Evolutionary conservation across 1,140 invertebrate species (phyloP).

Genomic region (Holcopasites calliopsidis): DNA sequence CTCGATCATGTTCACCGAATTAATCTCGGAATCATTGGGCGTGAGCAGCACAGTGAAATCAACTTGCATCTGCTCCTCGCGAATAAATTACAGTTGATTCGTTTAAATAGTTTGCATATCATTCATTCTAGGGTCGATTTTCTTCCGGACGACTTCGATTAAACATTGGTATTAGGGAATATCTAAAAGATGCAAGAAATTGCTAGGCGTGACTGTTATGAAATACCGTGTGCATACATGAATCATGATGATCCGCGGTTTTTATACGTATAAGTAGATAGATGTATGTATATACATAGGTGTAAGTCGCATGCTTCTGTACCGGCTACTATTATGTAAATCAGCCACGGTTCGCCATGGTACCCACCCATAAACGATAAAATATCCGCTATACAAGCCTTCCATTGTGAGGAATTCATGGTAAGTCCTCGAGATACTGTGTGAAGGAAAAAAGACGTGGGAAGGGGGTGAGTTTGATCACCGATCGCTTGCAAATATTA

Average conservation of each 20-base stretch:
- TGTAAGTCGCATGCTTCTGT: slow-evolving; percentile 43
- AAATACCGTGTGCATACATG: slow-evolving; percentile 40
- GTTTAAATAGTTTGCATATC: slow-evolving; percentile 56
- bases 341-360: slow-evolving; percentile 44
- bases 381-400: slow-evolving; percentile 58
- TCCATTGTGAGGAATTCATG: slow-evolving; percentile 56
- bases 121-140: slow-evolving; percentile 60
- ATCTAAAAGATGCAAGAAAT: slow-evolving; percentile 4
- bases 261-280: too few relatives aligned
- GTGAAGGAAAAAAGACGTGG: slow-evolving; percentile 1
- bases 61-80: slow-evolving; percentile 47
- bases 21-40: slow-evolving; percentile 47
- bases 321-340: slow-evolving; percentile 65
- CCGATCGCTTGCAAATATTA: not conserved
- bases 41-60: slow-evolving; percentile 36
- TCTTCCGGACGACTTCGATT: slow-evolving; percentile 9
- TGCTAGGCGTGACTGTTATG: not conserved
- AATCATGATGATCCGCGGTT: slow-evolving; percentile 51
- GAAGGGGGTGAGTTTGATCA: slow-evolving; percentile 20
- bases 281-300: slow-evolving; percentile 36
- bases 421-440: slow-evolving; percentile 22
- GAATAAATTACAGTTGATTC: slow-evolving; percentile 58
- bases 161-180: too few relatives aligned
- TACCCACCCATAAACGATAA: slow-evolving; percentile 60
- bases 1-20: slow-evolving; percentile 43